Evolutionary conservation across 92 coral and sea anemone species (phyloP), one percentile per base, ranked within the genome.

Genomic region (Isaurus tuberculatus): DNA sequence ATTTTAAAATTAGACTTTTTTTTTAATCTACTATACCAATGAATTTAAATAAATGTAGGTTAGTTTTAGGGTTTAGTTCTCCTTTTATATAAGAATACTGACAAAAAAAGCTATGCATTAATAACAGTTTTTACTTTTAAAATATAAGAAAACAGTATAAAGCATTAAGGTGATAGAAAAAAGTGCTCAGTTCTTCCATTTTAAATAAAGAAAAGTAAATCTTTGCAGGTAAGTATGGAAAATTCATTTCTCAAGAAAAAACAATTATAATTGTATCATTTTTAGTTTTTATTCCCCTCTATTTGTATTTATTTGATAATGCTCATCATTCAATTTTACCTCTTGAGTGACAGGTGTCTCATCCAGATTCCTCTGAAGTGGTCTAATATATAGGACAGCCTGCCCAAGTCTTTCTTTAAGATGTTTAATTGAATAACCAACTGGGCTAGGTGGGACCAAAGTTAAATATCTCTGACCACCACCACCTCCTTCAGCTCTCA

Each of bases 401-500:
- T 85, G 88, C 5, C 80, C 80, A 11, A 91, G 55, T 61, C 91
- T 70, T 60, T 91, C 87, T 64, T 81, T 87, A 25, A 84, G 78
- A 27, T 77, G 79, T 30, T 83, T 86, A 6, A 87, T 73, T 0
- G 91, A 20, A 42, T 91, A 87, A 10, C 89, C 94, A 73, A 82
- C 81, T 13, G 20, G 53, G 14, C 91, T 73, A 36, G 93, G 86
- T 14, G 77, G 86, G 16, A 90, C 27, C 6, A 75, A 42, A 49
- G 49, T 40, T 0, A 87, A 32, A 16, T 61, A 9, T 46, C 83
- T 71, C 65, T 75, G 87, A 64, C 90, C 90, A 9, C 89, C 88
- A 43, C 94, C 88, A 34, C 86, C 90, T 33, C 94, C 94, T 5
- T 44, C 53, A 10, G 89, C 87, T 71, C 93, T 90, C 22, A 86